A percentile compares a stretch with the other conserved stretches of the same genome.
These are phyloP conservation scores for Chesias legatella DNA, from an alignment of 2,888 invertebrate genomes.

Conservation along the genomic window DNA sequence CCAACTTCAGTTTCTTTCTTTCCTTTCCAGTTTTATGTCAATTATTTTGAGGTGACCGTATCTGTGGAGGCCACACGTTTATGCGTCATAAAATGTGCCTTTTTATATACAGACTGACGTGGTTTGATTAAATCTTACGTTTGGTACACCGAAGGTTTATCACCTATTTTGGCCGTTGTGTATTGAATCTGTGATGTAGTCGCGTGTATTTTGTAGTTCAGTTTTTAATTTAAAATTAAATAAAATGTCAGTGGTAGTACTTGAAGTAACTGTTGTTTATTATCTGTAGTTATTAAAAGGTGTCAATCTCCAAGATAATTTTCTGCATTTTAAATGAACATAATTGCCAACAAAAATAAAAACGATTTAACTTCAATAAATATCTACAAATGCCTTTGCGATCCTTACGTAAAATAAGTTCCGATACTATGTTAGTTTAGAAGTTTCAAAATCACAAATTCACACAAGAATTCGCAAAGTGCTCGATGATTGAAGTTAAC, in stretches of 20 bases:
- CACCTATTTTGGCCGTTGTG: not conserved
- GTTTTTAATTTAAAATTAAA: not conserved
- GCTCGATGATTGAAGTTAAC: constrained; percentile 4
- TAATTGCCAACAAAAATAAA: no score
- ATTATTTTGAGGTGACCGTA: constrained; percentile 17
- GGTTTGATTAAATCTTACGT: constrained; percentile 20
- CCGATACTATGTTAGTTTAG: no score
- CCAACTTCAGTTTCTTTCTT: constrained; percentile 1
- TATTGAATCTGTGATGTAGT: not conserved
- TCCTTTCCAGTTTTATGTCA: constrained; percentile 13
- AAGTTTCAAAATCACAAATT: not conserved
- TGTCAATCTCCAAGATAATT: no score
- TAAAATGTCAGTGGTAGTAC: no score
- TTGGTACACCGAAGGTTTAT: constrained; percentile 3
- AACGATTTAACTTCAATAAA: no score
- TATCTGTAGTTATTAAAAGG: no score
- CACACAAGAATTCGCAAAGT: constrained; percentile 7
- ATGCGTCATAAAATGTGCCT: constrained; percentile 22
- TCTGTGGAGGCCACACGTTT: constrained; percentile 15
- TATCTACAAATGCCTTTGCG: no score
- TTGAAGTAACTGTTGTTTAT: no score
- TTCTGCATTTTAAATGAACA: no score
- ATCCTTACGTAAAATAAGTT: no score
- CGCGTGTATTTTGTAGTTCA: no score
- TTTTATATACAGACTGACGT: constrained; percentile 12